Evolutionary conservation across 2,797 vertebrate genomes (phyloP), one percentile per base, ranked within the genome.

Genomic region (Rhinoraja longicauda): DNA sequence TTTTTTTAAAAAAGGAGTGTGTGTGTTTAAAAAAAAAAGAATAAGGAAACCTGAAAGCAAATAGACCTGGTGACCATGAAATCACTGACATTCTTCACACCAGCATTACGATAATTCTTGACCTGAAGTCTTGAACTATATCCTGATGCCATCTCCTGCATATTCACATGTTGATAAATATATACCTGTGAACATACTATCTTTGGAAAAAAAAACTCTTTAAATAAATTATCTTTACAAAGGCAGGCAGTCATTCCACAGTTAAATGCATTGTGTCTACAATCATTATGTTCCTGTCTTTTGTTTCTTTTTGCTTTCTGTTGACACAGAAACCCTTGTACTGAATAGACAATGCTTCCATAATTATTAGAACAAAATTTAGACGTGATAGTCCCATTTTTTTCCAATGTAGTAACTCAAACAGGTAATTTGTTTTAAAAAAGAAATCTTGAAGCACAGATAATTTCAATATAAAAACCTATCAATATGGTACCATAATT

Each of bases 401-500:
- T 29, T 73, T 53, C 21, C 39, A 73, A 91, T 53, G 90, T 73
- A 72, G 90, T 91, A 73, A 90, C 39, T 36, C 90, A 91, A 91
- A 91, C 90, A 73, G 90, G 90, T 70, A 72, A 45, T 91, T 91
- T 72, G 70, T 73, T 64, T 57, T 4, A 6, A 21, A 88, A 90
- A 88, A 77, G 77, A 90, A 90, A 72, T 95, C 95, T 94, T 95
- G 95, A 96, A 96, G 96, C 96, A 96, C 95, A 96, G 94, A 96
- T 94, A 93, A 95, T 95, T 95, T 94, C 94, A 93, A 94, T 96
- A 96, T 96, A 96, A 97, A 96, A 97, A 97, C 97, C 97, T 96
- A 97, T 97, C 97, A 98, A 53, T 98, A 98, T 98, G 97, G 98
- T 98, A 98, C 97, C 97, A 96, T 96, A 97, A 98, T 97, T 98